Base-by-base conservation (phyloP, 2,113 vertebrate genomes). In the Lethenteron camtschaticum region DNA sequence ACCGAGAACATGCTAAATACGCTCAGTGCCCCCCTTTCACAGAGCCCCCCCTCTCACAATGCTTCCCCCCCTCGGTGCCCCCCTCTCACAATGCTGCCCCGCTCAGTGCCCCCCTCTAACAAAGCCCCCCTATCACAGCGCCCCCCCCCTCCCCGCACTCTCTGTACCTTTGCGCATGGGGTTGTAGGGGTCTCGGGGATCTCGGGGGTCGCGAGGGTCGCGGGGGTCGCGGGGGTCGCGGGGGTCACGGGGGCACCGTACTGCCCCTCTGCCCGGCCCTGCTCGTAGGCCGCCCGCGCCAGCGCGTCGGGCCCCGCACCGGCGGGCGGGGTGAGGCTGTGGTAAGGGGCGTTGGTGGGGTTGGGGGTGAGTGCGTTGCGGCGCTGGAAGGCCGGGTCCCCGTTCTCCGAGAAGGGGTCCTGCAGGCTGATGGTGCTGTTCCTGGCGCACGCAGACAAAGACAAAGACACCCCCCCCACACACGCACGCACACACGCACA, bases 351-450 rank as follows among this genome's bases (percentile, higher is more conserved):
- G 24, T 10, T n/a, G 78, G 85, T 86, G 68, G 94, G 90, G 77
- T 95, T 99, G 74, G 91, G 91, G 75, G 92, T 95, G 85, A 95
- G 83, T 77, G 90, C 83, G 75, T 90, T 95, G 80, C 92, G 83
- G 72, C 91, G 86, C 71, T 89, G 88, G 78, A 92, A 99, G 74
- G 87, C 76, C 14, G 91, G 85, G 75, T 99, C 94, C 70, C 81
- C 89, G 75, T 86, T 85, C 13, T 99, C 94, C 72, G 90, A 81
- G 79, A 95, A 99, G 73, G 94, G 86, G 79, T 99, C 94, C 78
- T 97, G 92, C 74, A 99, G 83, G 75, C 85, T 92, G 57, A 96
- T 79, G 1, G 92, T 90, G 75, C 87, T 96, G 83, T 84, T 96
- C 84, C 90, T 95, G 79, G 12, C 66, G 41, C 41, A 41, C 41